These are phyloP conservation scores for Delphinapterus leucas DNA, from an alignment of 2,113 vertebrate species.

Conservation along the genomic window DNA sequence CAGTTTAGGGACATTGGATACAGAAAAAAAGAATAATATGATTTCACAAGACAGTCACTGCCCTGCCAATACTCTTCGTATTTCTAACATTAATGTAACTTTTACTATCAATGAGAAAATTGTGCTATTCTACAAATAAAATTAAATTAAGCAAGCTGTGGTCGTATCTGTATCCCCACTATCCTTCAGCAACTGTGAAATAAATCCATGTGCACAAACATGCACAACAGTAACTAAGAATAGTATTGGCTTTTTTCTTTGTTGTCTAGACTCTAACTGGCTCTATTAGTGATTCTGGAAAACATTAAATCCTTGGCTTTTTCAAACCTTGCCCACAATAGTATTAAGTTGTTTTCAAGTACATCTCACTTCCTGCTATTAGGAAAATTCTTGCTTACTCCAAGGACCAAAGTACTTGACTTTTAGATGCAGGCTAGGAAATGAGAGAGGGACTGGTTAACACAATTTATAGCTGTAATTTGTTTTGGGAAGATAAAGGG, in stretches of 20 bases:
- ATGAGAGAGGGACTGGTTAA: neutral
- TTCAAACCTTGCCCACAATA: neutral
- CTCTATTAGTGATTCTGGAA: neutral
- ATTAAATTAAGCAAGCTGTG: neutral
- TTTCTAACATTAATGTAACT: neutral
- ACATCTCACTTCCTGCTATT: neutral
- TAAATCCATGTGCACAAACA: neutral
- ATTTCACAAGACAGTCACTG: neutral
- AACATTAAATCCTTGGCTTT: neutral
- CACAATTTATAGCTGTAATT: neutral
- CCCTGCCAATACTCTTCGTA: neutral
- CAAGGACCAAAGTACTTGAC: neutral
- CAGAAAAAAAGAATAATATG: neutral
- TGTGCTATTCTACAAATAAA: neutral
- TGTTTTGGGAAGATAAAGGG: neutral
- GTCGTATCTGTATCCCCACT: neutral
- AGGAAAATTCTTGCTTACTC: neutral
- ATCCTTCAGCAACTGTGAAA: neutral
- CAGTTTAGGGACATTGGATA: neutral
- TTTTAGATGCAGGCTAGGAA: neutral
- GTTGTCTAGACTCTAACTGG: neutral
- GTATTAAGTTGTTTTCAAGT: conserved; percentile 5
- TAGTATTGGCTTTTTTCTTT: neutral
- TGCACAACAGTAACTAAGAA: neutral
- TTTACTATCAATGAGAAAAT: neutral